These are phyloP conservation scores for Sabatieria punctata DNA, from an alignment of 2,888 invertebrate genomes.

Conservation along the genomic window DNA sequence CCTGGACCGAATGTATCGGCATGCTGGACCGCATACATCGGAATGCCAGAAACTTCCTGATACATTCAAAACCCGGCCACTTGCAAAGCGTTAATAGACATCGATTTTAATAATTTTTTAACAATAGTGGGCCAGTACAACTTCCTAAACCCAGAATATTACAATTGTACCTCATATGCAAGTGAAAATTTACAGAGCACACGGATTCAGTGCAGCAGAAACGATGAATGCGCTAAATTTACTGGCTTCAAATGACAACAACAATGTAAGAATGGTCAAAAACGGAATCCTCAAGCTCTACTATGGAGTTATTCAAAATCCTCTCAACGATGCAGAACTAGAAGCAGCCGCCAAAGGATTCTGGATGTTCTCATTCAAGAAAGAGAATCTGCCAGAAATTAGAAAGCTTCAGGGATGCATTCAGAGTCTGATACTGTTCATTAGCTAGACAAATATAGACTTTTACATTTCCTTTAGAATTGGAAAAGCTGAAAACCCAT, in stretches of 20 bases:
- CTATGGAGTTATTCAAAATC: background rate
- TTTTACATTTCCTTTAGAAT: too few species aligned
- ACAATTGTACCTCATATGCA: too few species aligned
- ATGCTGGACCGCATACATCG: too few species aligned
- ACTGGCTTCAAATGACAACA: background rate
- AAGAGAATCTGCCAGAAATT: background rate
- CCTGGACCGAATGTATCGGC: too few species aligned
- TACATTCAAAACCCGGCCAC: too few species aligned
- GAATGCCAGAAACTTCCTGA: too few species aligned
- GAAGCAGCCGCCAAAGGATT: background rate
- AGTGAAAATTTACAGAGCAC: too few species aligned
- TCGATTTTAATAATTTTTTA: too few species aligned
- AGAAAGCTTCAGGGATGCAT: background rate
- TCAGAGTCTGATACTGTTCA: background rate
- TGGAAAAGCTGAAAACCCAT: background rate
- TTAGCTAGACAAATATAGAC: too few species aligned
- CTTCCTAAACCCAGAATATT: too few species aligned
- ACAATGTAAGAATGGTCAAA: slow-evolving; percentile 3
- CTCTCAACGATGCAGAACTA: background rate
- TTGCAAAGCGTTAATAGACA: too few species aligned
- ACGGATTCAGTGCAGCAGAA: background rate
- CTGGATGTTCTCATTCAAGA: background rate
- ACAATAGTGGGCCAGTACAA: too few species aligned
- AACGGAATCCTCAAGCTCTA: background rate
- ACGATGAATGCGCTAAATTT: background rate